Evolutionary conservation across 1,140 invertebrate genomes (phyloP).

Genomic region (Hyposmocoma kahamanoa): DNA sequence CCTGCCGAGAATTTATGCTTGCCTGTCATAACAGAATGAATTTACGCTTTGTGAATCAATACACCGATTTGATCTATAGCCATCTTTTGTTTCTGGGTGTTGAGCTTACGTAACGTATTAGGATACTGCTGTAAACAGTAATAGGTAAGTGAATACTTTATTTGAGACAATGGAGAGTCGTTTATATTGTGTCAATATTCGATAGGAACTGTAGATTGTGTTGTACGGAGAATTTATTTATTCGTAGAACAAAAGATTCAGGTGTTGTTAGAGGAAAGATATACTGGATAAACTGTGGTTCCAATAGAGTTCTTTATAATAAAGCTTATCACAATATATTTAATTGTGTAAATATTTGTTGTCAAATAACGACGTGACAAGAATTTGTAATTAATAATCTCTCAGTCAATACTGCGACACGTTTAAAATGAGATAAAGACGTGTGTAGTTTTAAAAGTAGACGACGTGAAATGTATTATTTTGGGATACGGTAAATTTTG

Average conservation of each 20-base stretch:
- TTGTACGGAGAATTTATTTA: not conserved
- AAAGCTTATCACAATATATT: too few relatives aligned
- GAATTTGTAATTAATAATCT: too few relatives aligned
- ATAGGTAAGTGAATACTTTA: slow-evolving; percentile 39
- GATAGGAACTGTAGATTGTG: not conserved
- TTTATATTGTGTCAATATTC: slow-evolving; percentile 30
- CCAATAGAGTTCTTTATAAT: too few relatives aligned
- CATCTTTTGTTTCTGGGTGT: slow-evolving; percentile 61
- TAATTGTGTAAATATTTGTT: too few relatives aligned
- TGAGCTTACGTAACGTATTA: slow-evolving; percentile 53
- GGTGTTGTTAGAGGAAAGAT: too few relatives aligned
- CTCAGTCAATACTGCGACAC: too few relatives aligned
- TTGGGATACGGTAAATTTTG: slow-evolving; percentile 4
- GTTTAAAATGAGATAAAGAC: too few relatives aligned
- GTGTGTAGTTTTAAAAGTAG: too few relatives aligned
- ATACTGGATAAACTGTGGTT: too few relatives aligned
- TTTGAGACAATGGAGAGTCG: slow-evolving; percentile 34
- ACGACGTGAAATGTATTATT: too few relatives aligned
- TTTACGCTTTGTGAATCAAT: slow-evolving; percentile 72
- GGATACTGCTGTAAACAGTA: slow-evolving; percentile 42
- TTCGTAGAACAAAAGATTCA: not conserved
- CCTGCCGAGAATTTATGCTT: slow-evolving; percentile 65
- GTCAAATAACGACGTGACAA: too few relatives aligned
- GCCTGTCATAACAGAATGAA: slow-evolving; percentile 71
- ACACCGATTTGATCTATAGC: slow-evolving; percentile 60